These are phyloP conservation scores for Hemicentrotus pulcherrimus DNA, from an alignment of 35 echinoderm and acorn worm species.

Conservation along the genomic window DNA sequence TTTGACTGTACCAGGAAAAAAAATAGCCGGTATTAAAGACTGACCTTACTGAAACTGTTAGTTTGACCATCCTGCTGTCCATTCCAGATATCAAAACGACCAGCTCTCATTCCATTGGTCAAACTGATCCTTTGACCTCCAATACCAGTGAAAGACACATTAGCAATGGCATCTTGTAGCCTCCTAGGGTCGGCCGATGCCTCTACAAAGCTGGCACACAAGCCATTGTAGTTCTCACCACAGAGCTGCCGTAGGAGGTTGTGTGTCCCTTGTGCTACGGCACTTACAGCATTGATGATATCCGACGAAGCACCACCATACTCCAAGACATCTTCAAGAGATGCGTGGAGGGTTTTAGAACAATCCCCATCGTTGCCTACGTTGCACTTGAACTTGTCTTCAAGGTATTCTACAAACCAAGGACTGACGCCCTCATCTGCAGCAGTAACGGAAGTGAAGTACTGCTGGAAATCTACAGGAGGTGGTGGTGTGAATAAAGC, in stretches of 20 bases:
- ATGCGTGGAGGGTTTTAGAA: neutral
- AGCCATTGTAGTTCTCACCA: constrained; percentile 16
- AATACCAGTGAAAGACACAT: constrained; percentile 23
- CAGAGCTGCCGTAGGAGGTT: constrained; percentile 6
- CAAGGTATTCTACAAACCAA: constrained; percentile 61
- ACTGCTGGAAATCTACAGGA: constrained; percentile 39
- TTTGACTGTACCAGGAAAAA: too few species aligned
- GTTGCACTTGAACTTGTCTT: constrained; percentile 48
- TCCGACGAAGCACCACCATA: neutral
- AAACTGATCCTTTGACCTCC: constrained; percentile 20
- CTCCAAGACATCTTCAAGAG: neutral
- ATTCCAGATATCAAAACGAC: constrained; percentile 58
- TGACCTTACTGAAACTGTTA: constrained; percentile 32
- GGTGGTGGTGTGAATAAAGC: constrained; percentile 10
- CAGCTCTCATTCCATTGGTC: neutral
- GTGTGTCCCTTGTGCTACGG: constrained; percentile 46
- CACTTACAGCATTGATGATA: constrained; percentile 49
- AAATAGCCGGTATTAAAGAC: neutral
- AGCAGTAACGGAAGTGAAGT: constrained; percentile 30
- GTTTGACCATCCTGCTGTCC: constrained; percentile 5
- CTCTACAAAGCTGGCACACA: constrained; percentile 50
- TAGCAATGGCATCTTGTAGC: constrained; percentile 17
- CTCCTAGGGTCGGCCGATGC: neutral
- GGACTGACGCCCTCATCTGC: constrained; percentile 1
- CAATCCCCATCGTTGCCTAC: neutral